Evolutionary conservation across 2,113 vertebrate species (phyloP).

Genomic region (Microcebus murinus): DNA sequence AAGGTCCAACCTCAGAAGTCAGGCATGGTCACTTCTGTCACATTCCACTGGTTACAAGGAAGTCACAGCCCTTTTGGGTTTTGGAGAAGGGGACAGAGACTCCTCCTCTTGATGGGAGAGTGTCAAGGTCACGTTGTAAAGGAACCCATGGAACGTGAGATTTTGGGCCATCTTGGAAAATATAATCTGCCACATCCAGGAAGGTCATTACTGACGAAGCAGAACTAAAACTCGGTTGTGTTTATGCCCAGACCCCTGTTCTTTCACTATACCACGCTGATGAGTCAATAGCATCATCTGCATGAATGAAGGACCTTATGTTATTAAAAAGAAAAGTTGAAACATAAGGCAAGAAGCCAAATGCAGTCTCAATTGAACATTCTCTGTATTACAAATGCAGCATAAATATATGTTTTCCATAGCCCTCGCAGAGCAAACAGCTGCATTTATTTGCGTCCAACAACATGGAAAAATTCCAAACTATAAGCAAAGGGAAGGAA

Average conservation of each 20-base stretch:
- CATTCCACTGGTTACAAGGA: neutral
- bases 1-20: neutral
- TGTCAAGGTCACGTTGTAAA: neutral
- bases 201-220: conserved; percentile 55
- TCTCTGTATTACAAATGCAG: conserved; percentile 73
- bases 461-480: conserved; percentile 75
- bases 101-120: neutral
- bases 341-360: conserved; percentile 70
- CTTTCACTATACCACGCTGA: neutral
- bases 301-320: conserved; percentile 67
- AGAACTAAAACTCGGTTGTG: conserved; percentile 4
- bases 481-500: conserved; percentile 70
- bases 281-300: conserved; percentile 67
- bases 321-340: conserved; percentile 73
- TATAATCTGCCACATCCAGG: conserved; percentile 15
- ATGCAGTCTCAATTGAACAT: conserved; percentile 76
- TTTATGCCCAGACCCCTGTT: conserved; percentile 12
- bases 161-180: conserved; percentile 27
- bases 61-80: neutral
- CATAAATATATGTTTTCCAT: conserved; percentile 75
- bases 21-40: neutral
- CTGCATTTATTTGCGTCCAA: conserved; percentile 78
- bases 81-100: neutral
- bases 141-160: neutral
- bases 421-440: conserved; percentile 70